Evolutionary conservation across 92 coral and sea anemone species (phyloP), one percentile per base, ranked within the genome.

Genomic region (Pocillopora grandis): DNA sequence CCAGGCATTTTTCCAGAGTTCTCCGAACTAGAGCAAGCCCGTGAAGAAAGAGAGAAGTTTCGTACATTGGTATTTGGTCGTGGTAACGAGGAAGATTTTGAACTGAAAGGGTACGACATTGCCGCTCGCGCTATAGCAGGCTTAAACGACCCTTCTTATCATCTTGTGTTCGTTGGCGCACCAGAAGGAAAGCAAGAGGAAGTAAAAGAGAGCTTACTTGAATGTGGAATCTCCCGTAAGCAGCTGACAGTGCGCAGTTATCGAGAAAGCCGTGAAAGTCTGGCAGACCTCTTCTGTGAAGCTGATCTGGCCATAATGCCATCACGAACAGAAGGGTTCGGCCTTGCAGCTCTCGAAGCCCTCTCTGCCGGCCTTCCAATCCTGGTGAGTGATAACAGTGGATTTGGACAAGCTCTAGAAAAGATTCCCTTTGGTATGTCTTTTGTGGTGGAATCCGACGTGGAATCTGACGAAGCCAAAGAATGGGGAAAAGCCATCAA

Each of bases 1-100:
- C 78, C 62, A 2, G 78, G 78, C 21, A 75, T 75, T 27, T 75
- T 75, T 55, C 57, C 33, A 10, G 78, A 75, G 48, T 75, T 75
- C 37, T 9, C 35, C 14, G 10, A 75, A n/a, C 36, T 75, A 27
- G 60, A 1, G 48, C 78, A 75, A 75, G 78, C 78, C 31, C n/a
- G 48, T 20, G 78, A 27, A n/a, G 78, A 75, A 15, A 57, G 78
- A 57, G 49, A 58, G 18, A 23, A 52, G 19, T 75, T 75, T 18
- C 7, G 57, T 27, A 52, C 35, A 5, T 27, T 75, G 9, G 78
- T 75, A 15, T 75, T 75, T 75, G 78, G 78, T 57, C 78, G 78
- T 14, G 78, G 78, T 57, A 42, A 75, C 78, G 12, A 57, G 5
- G 78, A 75, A 75, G 78, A 75, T 4, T 75, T 75, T 57, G 52